phyloP scores from a whole-genome alignment of 2,888 invertebrate species.

The Capitulum mitella region DNA sequence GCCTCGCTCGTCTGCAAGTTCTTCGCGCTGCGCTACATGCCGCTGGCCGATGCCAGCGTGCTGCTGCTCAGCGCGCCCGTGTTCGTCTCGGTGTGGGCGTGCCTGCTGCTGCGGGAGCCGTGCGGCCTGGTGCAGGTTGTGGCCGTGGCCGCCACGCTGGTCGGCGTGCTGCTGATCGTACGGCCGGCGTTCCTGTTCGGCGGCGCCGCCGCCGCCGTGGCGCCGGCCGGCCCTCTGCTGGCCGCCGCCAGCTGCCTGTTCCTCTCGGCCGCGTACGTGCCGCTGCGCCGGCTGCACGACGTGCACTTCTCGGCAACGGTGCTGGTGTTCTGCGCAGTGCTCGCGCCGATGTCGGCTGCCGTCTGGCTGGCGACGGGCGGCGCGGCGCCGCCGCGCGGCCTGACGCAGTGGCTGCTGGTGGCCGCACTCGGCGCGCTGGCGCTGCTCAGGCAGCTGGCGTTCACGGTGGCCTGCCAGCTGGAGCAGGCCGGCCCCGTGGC shows the following conservation, averaged over 20 bases:
- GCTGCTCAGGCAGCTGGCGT: conserved; percentile 63
- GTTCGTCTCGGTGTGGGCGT: conserved; percentile 11
- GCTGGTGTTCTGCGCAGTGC: conserved; percentile 7
- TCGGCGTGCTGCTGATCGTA: conserved; percentile 60
- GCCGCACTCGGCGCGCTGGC: not conserved
- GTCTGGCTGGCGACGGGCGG: not conserved
- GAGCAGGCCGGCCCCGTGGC: conserved; percentile 89
- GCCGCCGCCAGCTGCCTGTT: conserved; percentile 79
- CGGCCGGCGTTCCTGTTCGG: conserved; percentile 78
- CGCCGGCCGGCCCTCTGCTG: conserved; percentile 60
- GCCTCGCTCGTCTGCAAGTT: conserved; percentile 72
- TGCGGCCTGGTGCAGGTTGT: not conserved
- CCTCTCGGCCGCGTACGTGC: conserved; percentile 63
- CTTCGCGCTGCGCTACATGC: conserved; percentile 5
- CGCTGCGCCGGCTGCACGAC: conserved; percentile 34
- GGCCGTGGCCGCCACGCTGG: not conserved
- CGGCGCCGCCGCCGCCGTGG: conserved; percentile 34
- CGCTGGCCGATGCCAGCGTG: conserved; percentile 15
- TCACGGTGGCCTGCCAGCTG: conserved; percentile 77
- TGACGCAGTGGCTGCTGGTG: not conserved
- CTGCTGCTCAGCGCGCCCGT: not conserved
- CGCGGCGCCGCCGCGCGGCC: conserved; percentile 2
- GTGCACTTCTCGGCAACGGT: conserved; percentile 34
- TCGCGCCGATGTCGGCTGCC: not conserved
- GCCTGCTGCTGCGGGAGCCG: not conserved